Conservation (phyloP, 2,888 invertebrate genomes). For the Apocheima hispidaria region DNA sequence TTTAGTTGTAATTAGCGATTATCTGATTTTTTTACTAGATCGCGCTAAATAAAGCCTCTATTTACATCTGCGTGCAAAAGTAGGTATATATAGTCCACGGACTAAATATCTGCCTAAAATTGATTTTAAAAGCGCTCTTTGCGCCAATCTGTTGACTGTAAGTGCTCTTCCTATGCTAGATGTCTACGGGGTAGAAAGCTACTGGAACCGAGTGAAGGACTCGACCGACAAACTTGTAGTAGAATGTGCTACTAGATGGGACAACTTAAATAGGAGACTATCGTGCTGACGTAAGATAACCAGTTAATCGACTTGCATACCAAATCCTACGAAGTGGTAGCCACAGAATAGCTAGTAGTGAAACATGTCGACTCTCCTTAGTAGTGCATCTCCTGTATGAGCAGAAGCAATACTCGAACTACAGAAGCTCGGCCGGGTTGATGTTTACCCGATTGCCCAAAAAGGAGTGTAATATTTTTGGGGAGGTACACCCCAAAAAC, state of each 20-base stretch:
- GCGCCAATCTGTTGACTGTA: background rate
- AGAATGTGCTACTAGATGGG: constrained; percentile 48
- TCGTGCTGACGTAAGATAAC: constrained; percentile 42
- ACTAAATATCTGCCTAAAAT: background rate
- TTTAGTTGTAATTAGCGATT: too few relatives aligned
- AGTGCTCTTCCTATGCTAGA: background rate
- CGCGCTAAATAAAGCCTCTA: too few relatives aligned
- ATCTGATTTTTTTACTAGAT: too few relatives aligned
- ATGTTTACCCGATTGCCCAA: too few relatives aligned
- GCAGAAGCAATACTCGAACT: too few relatives aligned
- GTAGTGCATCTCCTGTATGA: too few relatives aligned
- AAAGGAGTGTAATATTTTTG: too few relatives aligned
- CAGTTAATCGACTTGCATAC: constrained; percentile 39
- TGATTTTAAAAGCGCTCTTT: background rate
- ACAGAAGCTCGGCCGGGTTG: too few relatives aligned
- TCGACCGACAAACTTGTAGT: constrained; percentile 46
- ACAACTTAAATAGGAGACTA: constrained; percentile 66
- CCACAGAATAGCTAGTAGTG: background rate
- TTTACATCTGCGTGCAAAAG: too few relatives aligned
- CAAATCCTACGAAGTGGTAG: constrained; percentile 15
- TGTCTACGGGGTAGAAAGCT: background rate
- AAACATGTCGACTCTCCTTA: background rate
- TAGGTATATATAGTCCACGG: too few relatives aligned
- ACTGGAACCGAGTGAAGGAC: constrained; percentile 50
- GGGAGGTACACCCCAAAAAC: too few relatives aligned